Evolutionary conservation across 2,113 vertebrate genomes (phyloP), one percentile per base, ranked within the genome.

Genomic region (Ardeotis arabs): DNA sequence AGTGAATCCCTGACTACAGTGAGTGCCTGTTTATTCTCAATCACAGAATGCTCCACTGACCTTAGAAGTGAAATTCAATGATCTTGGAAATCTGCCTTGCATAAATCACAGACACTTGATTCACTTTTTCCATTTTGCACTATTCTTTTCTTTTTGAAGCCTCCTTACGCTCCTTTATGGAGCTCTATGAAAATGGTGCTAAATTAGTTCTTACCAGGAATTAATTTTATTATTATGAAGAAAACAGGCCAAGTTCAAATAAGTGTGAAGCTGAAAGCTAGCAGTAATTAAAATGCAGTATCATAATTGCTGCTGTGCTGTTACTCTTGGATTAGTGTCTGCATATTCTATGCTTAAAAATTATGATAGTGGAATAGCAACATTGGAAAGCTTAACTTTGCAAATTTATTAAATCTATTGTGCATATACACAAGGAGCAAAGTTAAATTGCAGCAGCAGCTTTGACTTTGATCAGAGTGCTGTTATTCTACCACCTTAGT

Each of bases 81-180:
- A 96, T 80, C 84, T 47, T 89, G 87, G 94, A 96, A 89, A 82
- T 80, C 74, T 95, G 94, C 89, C 77, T 95, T 77, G 73, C 37
- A 29, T 73, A 80, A 89, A 94, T 95, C 89, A 91, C 77, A 91
- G 81, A 59, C 78, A 94, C 84, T 35, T 67, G 85, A 87, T 84
- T 87, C 62, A 87, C 49, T 87, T 92, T 93, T 95, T 92, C 84
- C 77, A 79, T 68, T 84, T 95, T 79, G 58, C 66, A 52, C 37
- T 66, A 12, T 60, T 81, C 60, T 90, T 84, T 64, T 73, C 79
- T 87, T 89, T 89, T 35, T 73, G n/a, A 92, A 28, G n/a, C 22
- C 93, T 90, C 35, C n/a, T 93, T 72, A 56, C 87, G 82, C 39
- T 72, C 11, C 28, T 82, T n/a, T 28, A 6, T 37, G n/a, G 35